Percentiles rank a stretch among this genome's conserved stretches.
Conservation (phyloP, 2,113 vertebrate species). For the Cromileptes altivelis region DNA sequence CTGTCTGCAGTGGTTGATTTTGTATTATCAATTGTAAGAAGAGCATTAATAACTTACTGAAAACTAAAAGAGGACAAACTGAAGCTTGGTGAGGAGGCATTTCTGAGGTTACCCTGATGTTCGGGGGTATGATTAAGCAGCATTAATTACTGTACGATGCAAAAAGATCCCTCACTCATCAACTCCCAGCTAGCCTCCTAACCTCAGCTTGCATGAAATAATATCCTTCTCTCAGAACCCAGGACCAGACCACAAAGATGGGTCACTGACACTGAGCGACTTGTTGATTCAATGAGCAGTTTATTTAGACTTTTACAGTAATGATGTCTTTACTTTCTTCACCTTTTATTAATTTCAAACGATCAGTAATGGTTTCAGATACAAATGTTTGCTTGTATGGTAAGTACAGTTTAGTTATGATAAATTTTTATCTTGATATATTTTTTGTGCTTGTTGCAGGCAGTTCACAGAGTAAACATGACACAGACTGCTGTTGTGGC, state of each 20-base stretch:
- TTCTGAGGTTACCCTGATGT: too few species aligned
- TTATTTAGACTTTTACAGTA: conserved; percentile 5
- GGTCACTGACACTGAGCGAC: neutral
- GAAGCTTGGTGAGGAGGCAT: too few species aligned
- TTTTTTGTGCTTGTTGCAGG: neutral
- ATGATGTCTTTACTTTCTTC: neutral
- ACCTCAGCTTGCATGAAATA: conserved; percentile 10
- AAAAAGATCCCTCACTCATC: neutral
- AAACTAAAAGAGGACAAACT: too few species aligned
- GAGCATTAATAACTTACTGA: too few species aligned
- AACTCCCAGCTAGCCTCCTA: neutral
- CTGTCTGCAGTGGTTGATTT: too few species aligned
- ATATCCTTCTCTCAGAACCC: conserved; percentile 1
- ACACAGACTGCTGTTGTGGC: too few species aligned
- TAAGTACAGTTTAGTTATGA: neutral
- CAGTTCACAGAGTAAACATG: neutral
- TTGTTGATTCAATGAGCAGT: neutral
- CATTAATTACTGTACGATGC: neutral
- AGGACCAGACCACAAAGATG: neutral
- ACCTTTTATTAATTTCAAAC: neutral
- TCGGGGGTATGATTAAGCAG: too few species aligned
- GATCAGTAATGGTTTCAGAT: too few species aligned
- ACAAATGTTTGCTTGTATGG: neutral
- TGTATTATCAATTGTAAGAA: too few species aligned
- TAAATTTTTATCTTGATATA: neutral